Percentiles rank a stretch among this genome's conserved stretches.
Conservation (phyloP, 1,140 invertebrate genomes). For the Drosophila tsacasi region DNA sequence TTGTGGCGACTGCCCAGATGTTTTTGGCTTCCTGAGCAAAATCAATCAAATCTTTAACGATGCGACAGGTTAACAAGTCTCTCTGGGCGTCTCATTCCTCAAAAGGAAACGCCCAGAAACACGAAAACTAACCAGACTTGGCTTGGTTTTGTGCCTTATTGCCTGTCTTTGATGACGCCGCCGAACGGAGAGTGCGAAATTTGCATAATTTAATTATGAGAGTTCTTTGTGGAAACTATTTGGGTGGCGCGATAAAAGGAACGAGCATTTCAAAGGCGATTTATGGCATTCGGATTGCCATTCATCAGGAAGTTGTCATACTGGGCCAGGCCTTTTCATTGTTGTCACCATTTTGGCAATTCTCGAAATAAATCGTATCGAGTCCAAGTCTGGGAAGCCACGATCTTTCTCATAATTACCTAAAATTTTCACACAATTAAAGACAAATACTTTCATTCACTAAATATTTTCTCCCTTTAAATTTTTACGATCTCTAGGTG, state of each 20-base stretch:
- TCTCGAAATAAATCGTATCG: conserved; percentile 30
- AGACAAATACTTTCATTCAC: conserved; percentile 64
- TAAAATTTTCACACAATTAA: conserved; percentile 72
- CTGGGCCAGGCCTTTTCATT: conserved; percentile 3
- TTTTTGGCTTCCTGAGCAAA: conserved; percentile 70
- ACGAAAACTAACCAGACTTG: conserved; percentile 22
- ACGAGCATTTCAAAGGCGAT: conserved; percentile 56
- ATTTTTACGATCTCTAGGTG: conserved; percentile 48
- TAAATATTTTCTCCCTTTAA: conserved; percentile 35
- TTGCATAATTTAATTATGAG: conserved; percentile 82
- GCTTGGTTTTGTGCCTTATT: conserved; percentile 55
- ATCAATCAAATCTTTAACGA: conserved; percentile 81
- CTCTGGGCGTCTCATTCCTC: conserved; percentile 7
- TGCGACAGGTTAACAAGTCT: conserved; percentile 56
- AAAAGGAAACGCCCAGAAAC: conserved; percentile 34
- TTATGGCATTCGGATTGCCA: conserved; percentile 64
- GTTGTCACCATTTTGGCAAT: conserved; percentile 31
- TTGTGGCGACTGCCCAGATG: conserved; percentile 39
- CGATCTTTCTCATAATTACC: conserved; percentile 20
- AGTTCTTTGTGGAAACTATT: conserved; percentile 75
- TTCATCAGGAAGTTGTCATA: conserved; percentile 65
- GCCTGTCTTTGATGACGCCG: conserved; percentile 66
- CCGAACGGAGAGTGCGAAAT: conserved; percentile 63
- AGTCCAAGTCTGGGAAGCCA: neutral
- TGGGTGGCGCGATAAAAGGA: conserved; percentile 76